phyloP scores from a whole-genome alignment of 2,113 vertebrate genomes.

The Hucho hucho region DNA sequence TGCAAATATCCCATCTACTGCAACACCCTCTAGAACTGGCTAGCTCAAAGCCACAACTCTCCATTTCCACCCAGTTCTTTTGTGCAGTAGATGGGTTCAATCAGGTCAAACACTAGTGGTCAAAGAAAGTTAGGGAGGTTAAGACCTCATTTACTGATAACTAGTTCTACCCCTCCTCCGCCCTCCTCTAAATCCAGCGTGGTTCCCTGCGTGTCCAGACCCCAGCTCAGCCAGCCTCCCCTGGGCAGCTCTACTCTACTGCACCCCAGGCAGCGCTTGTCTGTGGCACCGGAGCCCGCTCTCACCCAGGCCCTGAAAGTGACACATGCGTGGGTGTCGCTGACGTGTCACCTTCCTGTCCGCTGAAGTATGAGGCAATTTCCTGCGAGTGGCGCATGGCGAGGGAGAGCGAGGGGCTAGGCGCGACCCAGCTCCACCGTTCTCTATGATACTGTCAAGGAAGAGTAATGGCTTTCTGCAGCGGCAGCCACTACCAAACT shows the following conservation, averaged over 20 bases:
- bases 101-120: not conserved
- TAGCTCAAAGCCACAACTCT: no score
- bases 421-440: conserved; percentile 54
- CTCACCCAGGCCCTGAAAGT: conserved; percentile 73
- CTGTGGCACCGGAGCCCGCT: conserved; percentile 68
- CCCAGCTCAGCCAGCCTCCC: conserved; percentile 72
- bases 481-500: conserved; percentile 69
- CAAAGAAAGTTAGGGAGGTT: not conserved
- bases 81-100: not conserved
- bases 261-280: conserved; percentile 68
- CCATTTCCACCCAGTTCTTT: not conserved
- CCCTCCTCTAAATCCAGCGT: not conserved
- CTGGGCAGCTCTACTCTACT: conserved; percentile 56
- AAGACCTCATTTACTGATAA: not conserved
- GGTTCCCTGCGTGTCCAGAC: conserved; percentile 55
- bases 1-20: no score
- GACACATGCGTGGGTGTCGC: conserved; percentile 72
- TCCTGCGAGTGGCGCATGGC: conserved; percentile 71
- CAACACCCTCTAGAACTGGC: no score
- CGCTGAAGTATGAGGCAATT: conserved; percentile 78
- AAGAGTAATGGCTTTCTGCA: conserved; percentile 75
- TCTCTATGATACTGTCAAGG: conserved; percentile 72
- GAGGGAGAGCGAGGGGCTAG: conserved; percentile 51
- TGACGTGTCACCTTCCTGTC: conserved; percentile 75
- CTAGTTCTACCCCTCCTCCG: not conserved